Conservation (phyloP, 30 jellyfish, hydroid and myxozoan species). For the Aurelia sp. region DNA sequence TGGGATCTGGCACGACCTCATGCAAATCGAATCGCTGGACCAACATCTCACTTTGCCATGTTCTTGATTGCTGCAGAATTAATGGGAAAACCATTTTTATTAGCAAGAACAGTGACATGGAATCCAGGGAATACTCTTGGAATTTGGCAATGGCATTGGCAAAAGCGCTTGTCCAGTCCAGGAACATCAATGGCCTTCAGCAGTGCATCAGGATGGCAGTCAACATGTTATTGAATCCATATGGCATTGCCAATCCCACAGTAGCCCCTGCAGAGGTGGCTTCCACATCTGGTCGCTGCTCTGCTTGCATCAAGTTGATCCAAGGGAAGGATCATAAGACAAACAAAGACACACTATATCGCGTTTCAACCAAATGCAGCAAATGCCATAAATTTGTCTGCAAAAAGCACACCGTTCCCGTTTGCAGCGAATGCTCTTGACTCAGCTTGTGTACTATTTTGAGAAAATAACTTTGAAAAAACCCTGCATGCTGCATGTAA, state of each 20-base stretch:
- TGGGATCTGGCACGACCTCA: slow-evolving; percentile 8
- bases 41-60: slow-evolving; percentile 6
- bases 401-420: slow-evolving; percentile 5
- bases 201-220: background rate
- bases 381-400: background rate
- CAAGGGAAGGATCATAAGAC: background rate
- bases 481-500: too few species aligned
- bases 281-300: background rate
- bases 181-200: slow-evolving; percentile 3
- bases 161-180: slow-evolving; percentile 6
- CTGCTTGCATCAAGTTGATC: background rate
- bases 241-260: background rate
- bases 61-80: slow-evolving; percentile 11
- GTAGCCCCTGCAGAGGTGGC: slow-evolving; percentile 1
- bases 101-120: too few species aligned
- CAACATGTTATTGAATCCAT: background rate
- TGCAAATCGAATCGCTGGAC: slow-evolving; percentile 15
- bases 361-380: slow-evolving; percentile 10
- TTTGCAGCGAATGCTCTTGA: background rate
- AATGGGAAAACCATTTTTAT: background rate
- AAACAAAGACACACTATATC: slow-evolving; percentile 1
- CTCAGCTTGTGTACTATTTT: background rate
- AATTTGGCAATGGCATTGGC: slow-evolving; percentile 10
- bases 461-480: too few species aligned
- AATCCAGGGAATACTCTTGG: slow-evolving; percentile 1